Base-by-base conservation (phyloP, 2,797 vertebrate genomes). In the Darevskia mixta region DNA sequence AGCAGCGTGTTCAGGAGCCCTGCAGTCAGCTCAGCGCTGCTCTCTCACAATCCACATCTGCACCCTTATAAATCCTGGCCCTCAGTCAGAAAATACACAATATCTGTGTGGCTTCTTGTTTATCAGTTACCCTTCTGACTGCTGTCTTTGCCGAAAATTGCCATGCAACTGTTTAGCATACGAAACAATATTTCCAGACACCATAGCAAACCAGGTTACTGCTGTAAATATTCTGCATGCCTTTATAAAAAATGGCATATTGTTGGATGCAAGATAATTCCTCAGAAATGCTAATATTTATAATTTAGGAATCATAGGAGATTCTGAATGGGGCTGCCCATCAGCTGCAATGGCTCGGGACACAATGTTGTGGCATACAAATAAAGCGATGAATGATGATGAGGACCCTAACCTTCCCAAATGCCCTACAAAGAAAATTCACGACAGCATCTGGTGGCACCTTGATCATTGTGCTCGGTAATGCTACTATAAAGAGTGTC, bases 51-150 rank as follows among this genome's bases (percentile, higher is more conserved):
- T 73, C 49, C 85, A 87, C 35, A 82, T 86, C 85, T 92, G 82
- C 80, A 64, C 29, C 78, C 58, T 81, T 81, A 89, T 91, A 86
- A 75, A 93, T 88, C 75, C 38, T 71, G 55, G 86, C 85, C 90
- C 41, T 77, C 78, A 78, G 6, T 85, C 87, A 72, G 43, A 80
- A 81, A 85, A 82, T 6, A 11, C 11, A 1, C 58, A 81, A 76
- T 87, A 64, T 94, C 93, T 90, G 58, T 88, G 88, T 83, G 90
- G 87, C 92, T 81, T 87, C 84, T 58, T 67, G 18, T 86, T 69
- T 87, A 83, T 29, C 20, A 77, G 67, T 75, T 91, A 8, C 82
- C 80, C 88, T 86, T 93, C 91, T 93, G 32, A 86, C 49, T 80
- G 82, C 66, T 35, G 71, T 90, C 84, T 23, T 86, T 85, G 45